Percentiles rank a stretch among this genome's conserved stretches.
Conservation (phyloP, 2,888 invertebrate genomes). For the Troilus luridus region DNA sequence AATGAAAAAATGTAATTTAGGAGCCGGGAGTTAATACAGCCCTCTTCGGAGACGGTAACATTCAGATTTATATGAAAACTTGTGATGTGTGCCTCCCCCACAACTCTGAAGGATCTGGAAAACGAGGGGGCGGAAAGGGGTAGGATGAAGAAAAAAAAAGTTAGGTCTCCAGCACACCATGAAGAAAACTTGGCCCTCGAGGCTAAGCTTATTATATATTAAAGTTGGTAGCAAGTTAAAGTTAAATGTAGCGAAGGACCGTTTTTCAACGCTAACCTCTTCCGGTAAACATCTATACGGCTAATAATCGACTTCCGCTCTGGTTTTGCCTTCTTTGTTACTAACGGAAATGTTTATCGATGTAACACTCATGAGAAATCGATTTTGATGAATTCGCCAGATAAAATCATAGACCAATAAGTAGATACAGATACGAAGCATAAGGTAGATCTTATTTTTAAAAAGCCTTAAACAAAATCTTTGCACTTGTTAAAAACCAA, state of each 20-base stretch:
- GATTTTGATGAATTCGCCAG: background rate
- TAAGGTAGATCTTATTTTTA: too few relatives aligned
- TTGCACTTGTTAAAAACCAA: too few relatives aligned
- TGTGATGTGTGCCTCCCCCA: conserved; percentile 50
- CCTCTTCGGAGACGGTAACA: conserved; percentile 46
- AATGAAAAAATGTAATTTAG: conserved; percentile 54
- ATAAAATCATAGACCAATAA: background rate
- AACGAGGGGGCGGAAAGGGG: background rate
- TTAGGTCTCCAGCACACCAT: conserved; percentile 30
- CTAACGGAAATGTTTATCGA: background rate
- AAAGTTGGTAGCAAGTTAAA: conserved; percentile 57
- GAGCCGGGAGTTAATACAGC: conserved; percentile 50
- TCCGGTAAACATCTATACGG: conserved; percentile 59
- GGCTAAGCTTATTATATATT: conserved; percentile 58
- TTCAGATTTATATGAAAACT: conserved; percentile 58
- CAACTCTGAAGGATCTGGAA: conserved; percentile 50
- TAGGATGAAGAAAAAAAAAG: conserved; percentile 42
- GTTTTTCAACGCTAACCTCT: conserved; percentile 55
- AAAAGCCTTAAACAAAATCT: too few relatives aligned
- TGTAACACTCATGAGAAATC: background rate
- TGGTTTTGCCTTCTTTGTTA: conserved; percentile 25
- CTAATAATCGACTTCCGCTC: conserved; percentile 48
- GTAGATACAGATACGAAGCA: too few relatives aligned
- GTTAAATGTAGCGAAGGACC: conserved; percentile 59
- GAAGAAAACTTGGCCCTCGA: conserved; percentile 48